A percentile compares a stretch with the other conserved stretches of the same genome.
Evolutionary conservation across 2,888 invertebrate genomes (phyloP).

Genomic region (Stenolophus ochropezus): DNA sequence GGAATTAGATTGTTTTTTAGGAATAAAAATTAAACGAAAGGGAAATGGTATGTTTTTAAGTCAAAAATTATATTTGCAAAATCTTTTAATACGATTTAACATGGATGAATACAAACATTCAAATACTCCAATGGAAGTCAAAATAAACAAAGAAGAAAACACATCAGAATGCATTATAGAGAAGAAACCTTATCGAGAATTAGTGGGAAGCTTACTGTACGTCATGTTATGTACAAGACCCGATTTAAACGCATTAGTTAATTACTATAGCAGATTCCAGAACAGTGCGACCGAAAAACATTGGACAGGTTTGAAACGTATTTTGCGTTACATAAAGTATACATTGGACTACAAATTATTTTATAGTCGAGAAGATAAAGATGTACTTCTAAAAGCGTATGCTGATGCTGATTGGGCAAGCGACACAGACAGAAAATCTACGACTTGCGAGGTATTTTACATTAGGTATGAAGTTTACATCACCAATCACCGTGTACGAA

Average conservation of each 20-base stretch:
- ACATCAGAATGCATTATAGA: not conserved
- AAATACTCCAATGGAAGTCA: not conserved
- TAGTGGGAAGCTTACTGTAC: not conserved
- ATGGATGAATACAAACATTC: not conserved
- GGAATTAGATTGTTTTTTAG: not conserved
- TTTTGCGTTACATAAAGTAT: not conserved
- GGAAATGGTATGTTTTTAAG: not conserved
- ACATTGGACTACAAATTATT: not conserved
- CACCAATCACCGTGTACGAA: not conserved
- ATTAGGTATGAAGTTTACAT: not conserved
- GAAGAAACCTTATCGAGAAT: not conserved
- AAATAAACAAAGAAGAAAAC: not conserved
- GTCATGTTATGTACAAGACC: not conserved
- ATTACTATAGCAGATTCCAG: not conserved
- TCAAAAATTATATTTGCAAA: not conserved
- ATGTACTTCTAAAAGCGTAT: too few relatives aligned
- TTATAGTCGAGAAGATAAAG: too few relatives aligned
- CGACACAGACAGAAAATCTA: too few relatives aligned
- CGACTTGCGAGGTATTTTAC: not conserved
- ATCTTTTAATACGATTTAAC: not conserved
- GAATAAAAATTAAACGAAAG: not conserved
- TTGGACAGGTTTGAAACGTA: too few relatives aligned
- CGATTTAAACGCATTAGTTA: not conserved
- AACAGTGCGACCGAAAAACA: too few relatives aligned
- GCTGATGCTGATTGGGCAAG: too few relatives aligned